Percentiles rank a stretch among this genome's conserved stretches.
phyloP scores from a whole-genome alignment of 2,797 vertebrate species.

The Melanitta fusca region DNA sequence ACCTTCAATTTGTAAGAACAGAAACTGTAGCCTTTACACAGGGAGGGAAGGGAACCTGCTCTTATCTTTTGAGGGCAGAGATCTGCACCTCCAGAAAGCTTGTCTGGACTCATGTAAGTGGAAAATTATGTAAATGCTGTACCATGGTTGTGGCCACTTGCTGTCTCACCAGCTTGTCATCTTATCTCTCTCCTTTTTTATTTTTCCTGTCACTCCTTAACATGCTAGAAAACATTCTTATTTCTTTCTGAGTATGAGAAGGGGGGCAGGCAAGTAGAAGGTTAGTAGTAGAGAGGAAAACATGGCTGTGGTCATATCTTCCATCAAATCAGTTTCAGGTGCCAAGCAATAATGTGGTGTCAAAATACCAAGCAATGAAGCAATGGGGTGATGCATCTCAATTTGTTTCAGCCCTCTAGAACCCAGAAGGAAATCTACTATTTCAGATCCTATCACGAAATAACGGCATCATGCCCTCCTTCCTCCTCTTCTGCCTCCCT shows the following conservation, averaged over 20 bases:
- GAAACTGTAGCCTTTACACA: background rate
- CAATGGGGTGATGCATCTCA: conserved; percentile 9
- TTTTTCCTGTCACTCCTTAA: background rate
- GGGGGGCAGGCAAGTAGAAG: background rate
- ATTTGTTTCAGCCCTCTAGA: background rate
- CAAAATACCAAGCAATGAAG: background rate
- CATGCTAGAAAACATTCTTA: background rate
- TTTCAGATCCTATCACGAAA: background rate
- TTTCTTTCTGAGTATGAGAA: background rate
- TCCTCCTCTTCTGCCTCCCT: background rate
- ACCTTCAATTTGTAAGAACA: conserved; percentile 5
- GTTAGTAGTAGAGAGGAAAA: background rate
- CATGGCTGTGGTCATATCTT: background rate
- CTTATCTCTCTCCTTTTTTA: background rate
- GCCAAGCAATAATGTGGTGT: background rate
- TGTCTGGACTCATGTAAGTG: background rate
- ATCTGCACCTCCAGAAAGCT: background rate
- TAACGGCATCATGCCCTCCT: background rate
- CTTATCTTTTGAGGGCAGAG: background rate
- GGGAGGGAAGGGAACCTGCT: background rate
- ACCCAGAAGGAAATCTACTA: conserved; percentile 13
- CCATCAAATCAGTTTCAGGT: background rate
- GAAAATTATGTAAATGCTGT: background rate
- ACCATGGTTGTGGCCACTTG: background rate
- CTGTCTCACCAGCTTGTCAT: background rate